Evolutionary conservation across 2,797 vertebrate genomes (phyloP).

Genomic region (Rhynchotus rufescens): DNA sequence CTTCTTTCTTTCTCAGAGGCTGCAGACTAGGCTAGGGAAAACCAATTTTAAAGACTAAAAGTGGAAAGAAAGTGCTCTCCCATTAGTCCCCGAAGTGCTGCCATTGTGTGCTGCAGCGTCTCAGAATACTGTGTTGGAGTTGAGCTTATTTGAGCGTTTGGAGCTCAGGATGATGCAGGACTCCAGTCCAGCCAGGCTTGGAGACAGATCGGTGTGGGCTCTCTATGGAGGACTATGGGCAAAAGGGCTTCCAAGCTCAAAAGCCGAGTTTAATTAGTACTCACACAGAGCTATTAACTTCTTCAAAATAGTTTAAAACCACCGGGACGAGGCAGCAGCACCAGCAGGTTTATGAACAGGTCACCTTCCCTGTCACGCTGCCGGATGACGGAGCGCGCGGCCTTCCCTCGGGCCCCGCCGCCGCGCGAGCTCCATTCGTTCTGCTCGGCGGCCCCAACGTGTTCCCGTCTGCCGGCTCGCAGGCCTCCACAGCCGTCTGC

Average conservation of each 20-base stretch:
- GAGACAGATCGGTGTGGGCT: not conserved
- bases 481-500: not conserved
- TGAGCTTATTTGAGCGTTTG: not conserved
- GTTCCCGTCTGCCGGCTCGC: slow-evolving; percentile 22
- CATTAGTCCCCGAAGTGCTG: not conserved
- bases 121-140: not conserved
- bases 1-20: not conserved
- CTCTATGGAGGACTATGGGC: not conserved
- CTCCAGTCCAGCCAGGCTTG: not conserved
- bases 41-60: not conserved
- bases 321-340: not conserved
- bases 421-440: not conserved
- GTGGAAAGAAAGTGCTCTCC: not conserved
- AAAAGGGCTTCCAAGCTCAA: not conserved
- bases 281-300: not conserved
- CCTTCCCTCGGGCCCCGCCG: not conserved
- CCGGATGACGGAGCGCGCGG: not conserved
- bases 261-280: not conserved
- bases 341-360: not conserved
- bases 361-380: not conserved
- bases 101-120: not conserved
- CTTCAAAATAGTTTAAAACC: not conserved
- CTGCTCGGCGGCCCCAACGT: not conserved
- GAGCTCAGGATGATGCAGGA: not conserved
- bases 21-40: not conserved